Conservation (phyloP, 2,888 invertebrate species). For the Hyalella azteca region DNA sequence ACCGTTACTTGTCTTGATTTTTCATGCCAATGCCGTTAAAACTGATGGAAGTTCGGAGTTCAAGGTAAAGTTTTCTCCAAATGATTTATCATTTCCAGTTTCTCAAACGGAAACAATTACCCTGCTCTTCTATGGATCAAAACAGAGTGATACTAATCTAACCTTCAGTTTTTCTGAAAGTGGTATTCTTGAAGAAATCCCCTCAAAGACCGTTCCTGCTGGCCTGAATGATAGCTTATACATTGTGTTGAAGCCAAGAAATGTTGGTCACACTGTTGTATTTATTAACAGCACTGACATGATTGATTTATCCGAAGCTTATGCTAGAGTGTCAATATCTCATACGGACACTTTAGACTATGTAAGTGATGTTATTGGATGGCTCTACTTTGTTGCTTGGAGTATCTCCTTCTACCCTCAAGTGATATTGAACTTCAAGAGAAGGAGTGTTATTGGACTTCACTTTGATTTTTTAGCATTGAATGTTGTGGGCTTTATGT, state of each 20-base stretch:
- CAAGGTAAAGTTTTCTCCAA: not conserved
- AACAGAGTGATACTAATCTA: not conserved
- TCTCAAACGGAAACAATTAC: not conserved
- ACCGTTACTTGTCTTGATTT: too few relatives aligned
- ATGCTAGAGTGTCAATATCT: constrained; percentile 44
- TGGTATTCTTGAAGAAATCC: not conserved
- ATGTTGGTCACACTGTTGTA: constrained; percentile 11
- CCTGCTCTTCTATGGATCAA: not conserved
- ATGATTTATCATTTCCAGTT: not conserved
- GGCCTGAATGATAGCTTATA: constrained; percentile 1
- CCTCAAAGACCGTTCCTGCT: not conserved
- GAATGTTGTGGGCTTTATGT: constrained; percentile 89
- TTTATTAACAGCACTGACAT: constrained; percentile 1
- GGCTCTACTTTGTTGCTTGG: constrained; percentile 57
- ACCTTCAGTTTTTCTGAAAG: not conserved
- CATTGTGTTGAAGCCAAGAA: not conserved
- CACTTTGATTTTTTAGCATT: constrained; percentile 94
- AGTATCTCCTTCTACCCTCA: constrained; percentile 57
- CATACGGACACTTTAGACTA: constrained; percentile 44
- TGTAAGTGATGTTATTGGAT: constrained; percentile 52
- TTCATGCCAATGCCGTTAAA: too few relatives aligned
- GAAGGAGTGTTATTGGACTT: constrained; percentile 78
- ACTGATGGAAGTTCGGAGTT: too few relatives aligned
- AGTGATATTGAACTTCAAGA: constrained; percentile 47
- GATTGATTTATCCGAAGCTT: constrained; percentile 46